Percentiles rank a stretch among this genome's conserved stretches.
These are phyloP conservation scores for Rhabdophis nuchalis DNA, from an alignment of 2,797 vertebrate genomes.

Conservation along the genomic window DNA sequence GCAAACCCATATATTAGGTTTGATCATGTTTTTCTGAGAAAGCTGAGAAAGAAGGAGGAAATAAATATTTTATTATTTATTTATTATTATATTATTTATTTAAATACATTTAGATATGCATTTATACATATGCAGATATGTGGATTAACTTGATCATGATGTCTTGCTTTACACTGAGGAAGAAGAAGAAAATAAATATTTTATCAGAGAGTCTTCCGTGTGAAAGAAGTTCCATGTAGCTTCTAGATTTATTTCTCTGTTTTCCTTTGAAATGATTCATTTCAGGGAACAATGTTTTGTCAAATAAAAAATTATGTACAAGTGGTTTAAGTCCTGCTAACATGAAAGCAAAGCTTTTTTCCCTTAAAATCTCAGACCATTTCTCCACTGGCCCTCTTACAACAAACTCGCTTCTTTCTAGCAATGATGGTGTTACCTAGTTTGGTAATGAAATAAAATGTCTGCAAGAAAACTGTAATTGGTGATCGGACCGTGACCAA, in stretches of 20 bases:
- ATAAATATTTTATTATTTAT: not conserved
- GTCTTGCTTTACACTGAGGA: accelerated
- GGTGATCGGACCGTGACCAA: not conserved
- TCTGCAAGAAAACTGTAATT: not conserved
- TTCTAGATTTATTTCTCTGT: not conserved
- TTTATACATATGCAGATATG: not conserved
- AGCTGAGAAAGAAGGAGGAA: too few relatives aligned
- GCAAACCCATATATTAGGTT: not conserved
- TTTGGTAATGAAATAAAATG: not conserved
- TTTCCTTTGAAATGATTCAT: not conserved
- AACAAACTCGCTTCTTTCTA: not conserved
- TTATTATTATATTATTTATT: too few relatives aligned
- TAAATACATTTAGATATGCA: too few relatives aligned
- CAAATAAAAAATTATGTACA: not conserved
- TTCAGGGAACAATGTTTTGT: not conserved
- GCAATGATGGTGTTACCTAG: not conserved
- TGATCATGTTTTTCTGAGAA: too few relatives aligned
- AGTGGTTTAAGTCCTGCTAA: not conserved
- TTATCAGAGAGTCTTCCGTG: not conserved
- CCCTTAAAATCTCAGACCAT: not conserved
- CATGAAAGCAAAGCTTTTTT: not conserved
- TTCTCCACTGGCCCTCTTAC: not conserved
- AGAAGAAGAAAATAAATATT: not conserved
- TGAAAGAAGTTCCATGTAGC: not conserved
- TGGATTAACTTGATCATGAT: not conserved